Evolutionary conservation across 1,140 invertebrate genomes (phyloP).

Genomic region (Orchestia grillus): DNA sequence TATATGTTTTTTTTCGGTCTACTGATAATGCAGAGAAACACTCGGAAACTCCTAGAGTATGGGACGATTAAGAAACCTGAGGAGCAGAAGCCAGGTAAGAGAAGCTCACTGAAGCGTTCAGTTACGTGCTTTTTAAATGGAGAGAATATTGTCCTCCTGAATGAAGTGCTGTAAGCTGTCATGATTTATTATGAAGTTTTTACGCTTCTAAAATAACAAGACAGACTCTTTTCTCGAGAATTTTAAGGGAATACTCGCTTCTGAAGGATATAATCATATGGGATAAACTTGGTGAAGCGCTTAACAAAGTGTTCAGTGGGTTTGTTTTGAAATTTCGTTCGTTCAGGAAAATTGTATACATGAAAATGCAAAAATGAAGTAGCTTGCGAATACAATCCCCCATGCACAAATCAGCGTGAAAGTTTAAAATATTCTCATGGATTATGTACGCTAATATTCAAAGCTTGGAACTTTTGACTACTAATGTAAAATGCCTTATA

Average conservation of each 20-base stretch:
- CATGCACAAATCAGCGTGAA: neutral
- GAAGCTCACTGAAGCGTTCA: neutral
- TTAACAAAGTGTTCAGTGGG: neutral
- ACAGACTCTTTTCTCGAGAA: neutral
- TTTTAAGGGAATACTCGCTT: neutral
- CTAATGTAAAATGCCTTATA: neutral
- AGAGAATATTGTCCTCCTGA: neutral
- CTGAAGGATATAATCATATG: too few relatives aligned
- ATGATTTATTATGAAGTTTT: neutral
- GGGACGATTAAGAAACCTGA: neutral
- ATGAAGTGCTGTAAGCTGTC: neutral
- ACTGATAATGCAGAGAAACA: neutral
- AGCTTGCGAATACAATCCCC: neutral
- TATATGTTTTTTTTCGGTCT: neutral
- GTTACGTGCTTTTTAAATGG: neutral
- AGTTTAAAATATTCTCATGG: neutral
- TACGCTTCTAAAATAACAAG: neutral
- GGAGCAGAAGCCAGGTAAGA: neutral
- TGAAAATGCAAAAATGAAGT: neutral
- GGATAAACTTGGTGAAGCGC: neutral
- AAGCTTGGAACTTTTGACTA: neutral
- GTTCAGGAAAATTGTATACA: neutral
- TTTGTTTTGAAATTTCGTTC: neutral
- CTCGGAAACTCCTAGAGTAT: neutral
- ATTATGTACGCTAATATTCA: neutral